Percentiles rank a stretch among this genome's conserved stretches.
Conservation (phyloP, 2,797 vertebrate species). For the Spondyliosoma cantharus region DNA sequence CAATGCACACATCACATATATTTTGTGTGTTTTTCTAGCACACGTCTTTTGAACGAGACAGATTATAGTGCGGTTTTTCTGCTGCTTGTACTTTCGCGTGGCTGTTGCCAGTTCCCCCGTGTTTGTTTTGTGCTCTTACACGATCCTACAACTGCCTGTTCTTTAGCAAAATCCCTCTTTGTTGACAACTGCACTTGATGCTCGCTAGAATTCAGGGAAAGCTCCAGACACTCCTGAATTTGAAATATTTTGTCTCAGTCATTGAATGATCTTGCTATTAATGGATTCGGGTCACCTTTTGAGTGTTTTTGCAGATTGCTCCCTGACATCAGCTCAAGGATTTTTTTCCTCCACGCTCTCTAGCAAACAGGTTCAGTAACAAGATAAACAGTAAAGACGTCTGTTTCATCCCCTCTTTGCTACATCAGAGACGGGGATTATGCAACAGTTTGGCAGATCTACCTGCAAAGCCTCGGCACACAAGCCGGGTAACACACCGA, state of each 20-base stretch:
- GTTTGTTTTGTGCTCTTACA: constrained; percentile 51
- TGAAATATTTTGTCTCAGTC: constrained; percentile 14
- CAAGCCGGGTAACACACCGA: constrained; percentile 10
- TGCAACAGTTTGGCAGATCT: constrained; percentile 43
- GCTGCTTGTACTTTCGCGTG: constrained; percentile 15
- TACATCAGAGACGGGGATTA: constrained; percentile 33
- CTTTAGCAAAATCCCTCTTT: constrained; percentile 50
- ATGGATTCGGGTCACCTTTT: constrained; percentile 23
- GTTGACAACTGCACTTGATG: constrained; percentile 62
- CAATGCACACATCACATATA: neutral
- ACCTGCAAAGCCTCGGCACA: constrained; percentile 7
- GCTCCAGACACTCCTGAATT: constrained; percentile 24
- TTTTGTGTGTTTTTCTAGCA: constrained; percentile 17
- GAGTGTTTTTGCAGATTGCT: constrained; percentile 34
- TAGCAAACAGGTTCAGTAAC: constrained; percentile 20
- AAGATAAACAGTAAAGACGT: constrained; percentile 34
- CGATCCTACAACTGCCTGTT: constrained; percentile 52
- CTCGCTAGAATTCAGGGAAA: constrained; percentile 24
- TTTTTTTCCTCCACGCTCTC: constrained; percentile 31
- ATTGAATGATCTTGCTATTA: constrained; percentile 14
- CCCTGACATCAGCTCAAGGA: constrained; percentile 34
- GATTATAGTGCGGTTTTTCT: constrained; percentile 40
- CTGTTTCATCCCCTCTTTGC: constrained; percentile 32
- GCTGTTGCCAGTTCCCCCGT: constrained; percentile 22
- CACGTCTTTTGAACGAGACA: constrained; percentile 17